These are phyloP conservation scores for Temnothorax rugatulus DNA, from an alignment of 2,888 invertebrate species.

Conservation along the genomic window DNA sequence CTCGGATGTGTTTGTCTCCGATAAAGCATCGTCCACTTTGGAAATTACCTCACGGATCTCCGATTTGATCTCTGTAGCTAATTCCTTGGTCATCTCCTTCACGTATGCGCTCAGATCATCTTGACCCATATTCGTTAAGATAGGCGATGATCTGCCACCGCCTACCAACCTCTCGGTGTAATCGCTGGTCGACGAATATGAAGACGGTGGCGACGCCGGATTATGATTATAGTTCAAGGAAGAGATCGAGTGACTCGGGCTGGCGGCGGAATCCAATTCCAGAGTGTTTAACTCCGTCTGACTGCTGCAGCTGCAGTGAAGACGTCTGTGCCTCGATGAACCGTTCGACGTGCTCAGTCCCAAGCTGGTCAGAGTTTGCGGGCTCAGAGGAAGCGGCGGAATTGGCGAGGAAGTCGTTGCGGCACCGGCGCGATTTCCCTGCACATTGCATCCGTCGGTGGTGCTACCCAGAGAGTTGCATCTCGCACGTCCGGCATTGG, in stretches of 20 bases:
- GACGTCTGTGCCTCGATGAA: conserved; percentile 78
- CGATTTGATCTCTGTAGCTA: conserved; percentile 93
- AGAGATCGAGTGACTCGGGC: conserved; percentile 81
- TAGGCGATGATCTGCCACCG: conserved; percentile 83
- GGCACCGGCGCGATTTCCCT: conserved; percentile 64
- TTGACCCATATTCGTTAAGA: conserved; percentile 77
- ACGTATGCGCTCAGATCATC: conserved; percentile 92
- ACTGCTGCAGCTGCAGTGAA: conserved; percentile 91
- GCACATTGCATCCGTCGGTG: conserved; percentile 63
- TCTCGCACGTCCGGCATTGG: conserved; percentile 86
- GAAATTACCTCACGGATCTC: conserved; percentile 94
- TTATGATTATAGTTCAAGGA: conserved; percentile 78
- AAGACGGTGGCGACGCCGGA: conserved; percentile 80
- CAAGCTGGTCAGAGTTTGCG: conserved; percentile 89
- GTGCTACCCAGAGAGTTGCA: conserved; percentile 90
- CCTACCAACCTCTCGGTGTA: conserved; percentile 72
- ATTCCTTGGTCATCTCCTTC: conserved; percentile 92
- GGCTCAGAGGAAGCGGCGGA: conserved; percentile 87
- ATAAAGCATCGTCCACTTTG: conserved; percentile 92
- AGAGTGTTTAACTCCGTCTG: conserved; percentile 91
- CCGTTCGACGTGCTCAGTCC: conserved; percentile 88
- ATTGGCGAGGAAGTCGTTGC: conserved; percentile 79
- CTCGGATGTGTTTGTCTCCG: conserved; percentile 90
- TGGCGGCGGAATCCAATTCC: conserved; percentile 87
- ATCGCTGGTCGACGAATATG: conserved; percentile 73